These are phyloP conservation scores for Lordiphosa andalusiaca DNA, from an alignment of 2,888 invertebrate species.

Conservation along the genomic window DNA sequence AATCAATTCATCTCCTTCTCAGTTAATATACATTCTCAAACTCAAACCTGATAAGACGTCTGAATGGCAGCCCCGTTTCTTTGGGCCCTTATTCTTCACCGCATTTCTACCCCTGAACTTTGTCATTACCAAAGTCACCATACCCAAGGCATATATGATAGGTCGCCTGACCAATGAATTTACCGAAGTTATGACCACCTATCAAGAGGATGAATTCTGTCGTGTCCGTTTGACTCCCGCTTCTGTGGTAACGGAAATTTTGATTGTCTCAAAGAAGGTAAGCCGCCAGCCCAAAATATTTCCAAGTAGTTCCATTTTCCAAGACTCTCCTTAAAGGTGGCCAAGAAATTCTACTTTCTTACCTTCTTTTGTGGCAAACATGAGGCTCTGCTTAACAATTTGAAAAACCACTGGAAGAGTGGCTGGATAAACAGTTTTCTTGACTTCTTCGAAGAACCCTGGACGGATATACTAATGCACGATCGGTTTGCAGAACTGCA, in stretches of 20 bases:
- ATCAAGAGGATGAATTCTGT: constrained; percentile 60
- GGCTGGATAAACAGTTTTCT: constrained; percentile 60
- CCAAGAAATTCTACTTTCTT: constrained; percentile 52
- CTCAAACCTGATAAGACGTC: constrained; percentile 2
- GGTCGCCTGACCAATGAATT: constrained; percentile 49
- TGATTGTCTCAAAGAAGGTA: constrained; percentile 62
- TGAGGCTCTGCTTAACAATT: constrained; percentile 65
- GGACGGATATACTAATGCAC: constrained; percentile 72
- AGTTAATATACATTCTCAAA: constrained; percentile 52
- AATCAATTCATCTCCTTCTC: not conserved
- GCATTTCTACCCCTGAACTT: constrained; percentile 54
- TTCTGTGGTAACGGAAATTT: constrained; percentile 65
- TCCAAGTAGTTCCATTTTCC: too few species aligned
- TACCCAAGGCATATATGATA: constrained; percentile 60
- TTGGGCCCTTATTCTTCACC: constrained; percentile 40
- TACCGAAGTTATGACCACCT: constrained; percentile 49
- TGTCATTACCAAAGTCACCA: constrained; percentile 49
- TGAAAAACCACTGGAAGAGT: constrained; percentile 47
- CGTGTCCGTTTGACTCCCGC: constrained; percentile 58
- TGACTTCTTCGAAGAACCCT: constrained; percentile 61
- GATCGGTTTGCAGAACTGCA: constrained; percentile 61
- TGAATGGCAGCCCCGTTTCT: constrained; percentile 19
- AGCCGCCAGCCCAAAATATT: not conserved
- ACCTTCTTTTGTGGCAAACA: constrained; percentile 71
- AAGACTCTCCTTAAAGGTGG: not conserved